A percentile compares a stretch with the other conserved stretches of the same genome.
Evolutionary conservation across 2,797 vertebrate genomes (phyloP).

Genomic region (Poecilia picta): DNA sequence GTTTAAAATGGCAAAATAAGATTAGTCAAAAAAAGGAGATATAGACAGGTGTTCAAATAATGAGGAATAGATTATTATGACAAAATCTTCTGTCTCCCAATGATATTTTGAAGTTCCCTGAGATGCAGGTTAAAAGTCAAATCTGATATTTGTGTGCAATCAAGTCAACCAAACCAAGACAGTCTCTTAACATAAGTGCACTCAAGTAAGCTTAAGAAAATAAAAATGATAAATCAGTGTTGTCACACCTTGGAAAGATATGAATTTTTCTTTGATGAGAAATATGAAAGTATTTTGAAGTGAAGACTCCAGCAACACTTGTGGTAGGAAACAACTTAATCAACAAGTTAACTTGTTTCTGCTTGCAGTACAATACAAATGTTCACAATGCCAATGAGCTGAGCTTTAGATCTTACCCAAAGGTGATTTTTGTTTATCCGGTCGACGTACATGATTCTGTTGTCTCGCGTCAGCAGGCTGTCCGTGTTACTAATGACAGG

Average conservation of each 20-base stretch:
- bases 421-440: slow-evolving; percentile 72
- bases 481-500: slow-evolving; percentile 69
- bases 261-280: not conserved
- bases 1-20: not conserved
- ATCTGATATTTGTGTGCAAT: not conserved
- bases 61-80: not conserved
- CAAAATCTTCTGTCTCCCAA: not conserved
- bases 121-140: not conserved
- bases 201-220: not conserved
- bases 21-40: not conserved
- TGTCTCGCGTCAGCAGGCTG: slow-evolving; percentile 68
- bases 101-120: not conserved
- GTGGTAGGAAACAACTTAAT: not conserved
- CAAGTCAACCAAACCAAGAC: not conserved
- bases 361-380: not conserved
- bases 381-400: not conserved
- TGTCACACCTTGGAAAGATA: not conserved
- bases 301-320: not conserved
- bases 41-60: not conserved
- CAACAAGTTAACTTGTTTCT: not conserved
- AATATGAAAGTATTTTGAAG: not conserved
- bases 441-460: slow-evolving; percentile 60
- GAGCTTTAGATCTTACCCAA: not conserved
- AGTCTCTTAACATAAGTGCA: too few species aligned
- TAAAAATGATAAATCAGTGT: not conserved